Base-by-base conservation (phyloP, 2,888 invertebrate species). In the Phoenoteleia sp. region DNA sequence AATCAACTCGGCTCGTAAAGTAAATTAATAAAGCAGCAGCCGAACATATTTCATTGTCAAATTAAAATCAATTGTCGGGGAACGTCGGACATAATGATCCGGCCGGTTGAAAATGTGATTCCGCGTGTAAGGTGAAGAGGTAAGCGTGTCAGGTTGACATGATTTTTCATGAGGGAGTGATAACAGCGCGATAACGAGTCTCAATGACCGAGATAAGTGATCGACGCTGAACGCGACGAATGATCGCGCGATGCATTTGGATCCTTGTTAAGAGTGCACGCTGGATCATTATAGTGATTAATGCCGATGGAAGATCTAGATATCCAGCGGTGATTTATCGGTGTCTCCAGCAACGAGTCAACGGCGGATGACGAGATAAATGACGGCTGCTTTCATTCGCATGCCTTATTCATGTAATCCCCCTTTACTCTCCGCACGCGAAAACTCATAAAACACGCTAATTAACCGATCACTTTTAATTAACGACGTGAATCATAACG, bases 281-380 rank as follows among this genome's bases (percentile, higher is more conserved):
- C 81, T 88, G 88, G 86, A 92, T 93, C 93, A 93, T 93, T 93
- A 93, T 91, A 91, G 92, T 93, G 93, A 93, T 93, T 93, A 93
- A 93, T 93, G 93, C 90, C 90, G 93, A 93, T 93, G 91, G 90
- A 89, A 88, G 88, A 85, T 75, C 81, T 87, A 88, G 93, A 93
- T 93, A 93, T 88, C 84, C 52, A 17, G 72, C 87, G 91, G 91
- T 93, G 93, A 93, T 93, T 93, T 93, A 93, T 93, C 91, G 93
- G 91, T 93, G 93, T 93, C 93, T 90, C 92, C 88, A 87, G 88
- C 89, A 85, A 87, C 89, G 88, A 88, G 90, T 91, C 90, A 87
- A 84, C 89, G 88, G 87, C 87, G 88, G 76, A 89, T 91, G 91
- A 91, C 88, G 90, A 91, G 91, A 91, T 91, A 91, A 91, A 92